A percentile compares a stretch with the other conserved stretches of the same genome.
These are phyloP conservation scores for Hypanus sabinus DNA, from an alignment of 2,113 vertebrate genomes.

Conservation along the genomic window DNA sequence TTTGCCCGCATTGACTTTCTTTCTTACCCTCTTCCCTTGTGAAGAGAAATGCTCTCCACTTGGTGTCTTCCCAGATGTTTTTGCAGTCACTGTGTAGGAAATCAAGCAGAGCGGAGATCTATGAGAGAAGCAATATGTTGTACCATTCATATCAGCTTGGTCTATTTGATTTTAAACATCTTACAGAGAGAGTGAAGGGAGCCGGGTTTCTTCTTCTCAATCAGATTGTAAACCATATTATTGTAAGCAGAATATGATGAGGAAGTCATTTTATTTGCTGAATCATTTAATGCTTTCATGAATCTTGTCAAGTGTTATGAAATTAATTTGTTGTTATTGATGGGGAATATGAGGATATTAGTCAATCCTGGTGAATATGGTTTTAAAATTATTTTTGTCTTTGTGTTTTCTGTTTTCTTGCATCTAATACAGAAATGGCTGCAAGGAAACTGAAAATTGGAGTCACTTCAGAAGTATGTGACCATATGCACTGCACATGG, in stretches of 20 bases:
- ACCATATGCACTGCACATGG: constrained; percentile 26
- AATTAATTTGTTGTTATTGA: neutral
- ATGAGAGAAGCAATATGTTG: neutral
- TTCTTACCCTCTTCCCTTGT: neutral
- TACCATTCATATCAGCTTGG: neutral
- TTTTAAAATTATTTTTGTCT: neutral
- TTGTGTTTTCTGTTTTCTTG: constrained; percentile 4
- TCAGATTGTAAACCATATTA: neutral
- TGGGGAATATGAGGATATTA: neutral
- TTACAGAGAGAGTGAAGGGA: neutral
- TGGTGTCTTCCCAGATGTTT: constrained; percentile 1
- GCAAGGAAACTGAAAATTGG: neutral
- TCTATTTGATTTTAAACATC: neutral
- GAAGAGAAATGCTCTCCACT: neutral
- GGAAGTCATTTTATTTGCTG: neutral
- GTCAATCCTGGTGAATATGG: neutral
- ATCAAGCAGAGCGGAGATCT: neutral
- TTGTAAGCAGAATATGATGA: neutral
- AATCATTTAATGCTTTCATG: neutral
- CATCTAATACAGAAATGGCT: neutral
- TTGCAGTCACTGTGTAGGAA: neutral
- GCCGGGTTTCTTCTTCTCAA: neutral
- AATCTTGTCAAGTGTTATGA: neutral
- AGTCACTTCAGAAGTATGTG: constrained; percentile 10
- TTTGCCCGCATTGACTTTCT: neutral